Evolutionary conservation across 1,140 invertebrate species (phyloP), one percentile per base, ranked within the genome.

Genomic region (Drosophila seguyi): DNA sequence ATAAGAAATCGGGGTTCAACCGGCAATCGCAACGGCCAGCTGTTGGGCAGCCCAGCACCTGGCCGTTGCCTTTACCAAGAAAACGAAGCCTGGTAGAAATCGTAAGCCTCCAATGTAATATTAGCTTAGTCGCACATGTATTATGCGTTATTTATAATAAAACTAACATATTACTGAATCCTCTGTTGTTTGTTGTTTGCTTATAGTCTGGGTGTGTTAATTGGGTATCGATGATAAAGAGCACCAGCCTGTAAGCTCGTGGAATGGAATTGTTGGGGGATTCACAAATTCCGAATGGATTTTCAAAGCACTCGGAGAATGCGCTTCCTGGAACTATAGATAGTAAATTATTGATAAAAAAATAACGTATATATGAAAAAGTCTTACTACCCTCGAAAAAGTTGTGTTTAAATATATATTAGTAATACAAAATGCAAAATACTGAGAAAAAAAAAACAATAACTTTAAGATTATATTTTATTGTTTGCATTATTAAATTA

Each of bases 21-120:
- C 48, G 57, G 45, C 57, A 79, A 52, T 34, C 13, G 63, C 65
- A 69, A 68, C 79, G 82, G 81, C 77, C 81, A 84, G 77, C 59
- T 68, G 82, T 53, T 41, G 31, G 59, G 39, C n/a, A 31, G 41
- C 27, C 47, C 41, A 52, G 39, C 44, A 63, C 66, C 77, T 85
- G 81, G 62, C 81, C 81, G 81, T 73, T 79, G 53, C 25, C 11
- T 36, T 50, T 20, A 29, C 34, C 36, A 57, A 36, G 16, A 57
- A 39, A 36, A 34, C 34, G 11, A 53, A 74, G 41, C 69, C 71
- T 53, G 39, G 34, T 39, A 53, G 56, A 39, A 34, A 41, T 25
- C 3, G 20, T 52, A 73, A 71, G 36, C 36, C 65, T 71, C 29
- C 36, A 59, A 42, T 72, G 38, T 73, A 73, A 73, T 73, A 73